Base-by-base conservation (phyloP, 2,888 invertebrate species). In the Drosophila aldrichi region DNA sequence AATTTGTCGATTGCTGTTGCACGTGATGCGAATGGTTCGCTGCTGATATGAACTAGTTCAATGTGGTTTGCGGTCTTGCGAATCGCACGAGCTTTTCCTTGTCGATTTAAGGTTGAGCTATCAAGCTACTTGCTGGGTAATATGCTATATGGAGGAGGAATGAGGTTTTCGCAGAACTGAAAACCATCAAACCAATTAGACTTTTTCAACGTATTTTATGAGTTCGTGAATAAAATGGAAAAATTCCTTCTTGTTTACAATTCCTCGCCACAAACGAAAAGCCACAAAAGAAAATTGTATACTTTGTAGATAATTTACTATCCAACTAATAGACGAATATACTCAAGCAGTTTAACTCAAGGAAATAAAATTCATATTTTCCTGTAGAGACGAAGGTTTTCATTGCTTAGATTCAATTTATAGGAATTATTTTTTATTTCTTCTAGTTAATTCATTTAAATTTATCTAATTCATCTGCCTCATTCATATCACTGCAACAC, bases 61-160 rank as follows among this genome's bases (percentile, higher is more conserved):
- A 46, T 40, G 52, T 55, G 55, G 52, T 36, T 48, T 36, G 49
- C n/a, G 43, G 43, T 64, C 10, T 40, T 18, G 70, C 44, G 41
- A 75, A 75, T 71, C 48, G 60, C 64, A 41, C 49, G 32, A 55
- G 25, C 43, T 59, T 25, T 46, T 65, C 41, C 70, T 74, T 55
- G 48, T 54, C 40, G 40, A 49, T 44, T 16, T 36, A n/a, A 36
- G 43, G 36, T 43, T 41, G 46, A 16, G 4, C 4, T 49, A 32
- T 29, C 29, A 6, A 40, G 38, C 38, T 40, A 20, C 40, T 51
- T 32, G 49, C 5, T 18, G 16, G 29, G 18, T 16, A 12, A 38
- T 14, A 14, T 7, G 22, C 10, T 16, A 38, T 20, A 5, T 22
- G 5, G 3, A 4, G 14, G 6, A 9, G 10, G 2, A n/a, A 1